A percentile compares a stretch with the other conserved stretches of the same genome.
Conservation (phyloP, 2,113 vertebrate genomes). For the Apistogramma diplotaenia region DNA sequence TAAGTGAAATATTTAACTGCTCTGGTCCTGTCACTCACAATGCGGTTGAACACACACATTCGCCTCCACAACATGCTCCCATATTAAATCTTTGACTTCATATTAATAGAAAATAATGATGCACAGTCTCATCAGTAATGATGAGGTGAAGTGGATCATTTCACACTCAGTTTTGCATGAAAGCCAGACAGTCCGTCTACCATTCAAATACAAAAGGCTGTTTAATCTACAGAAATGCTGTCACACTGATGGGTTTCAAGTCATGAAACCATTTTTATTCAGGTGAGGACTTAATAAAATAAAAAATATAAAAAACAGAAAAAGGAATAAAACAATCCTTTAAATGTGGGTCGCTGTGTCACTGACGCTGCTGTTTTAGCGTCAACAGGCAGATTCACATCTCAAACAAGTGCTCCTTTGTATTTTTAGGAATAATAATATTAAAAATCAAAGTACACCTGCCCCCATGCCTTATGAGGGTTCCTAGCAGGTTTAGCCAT, state of each 20-base stretch:
- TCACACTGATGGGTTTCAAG: neutral
- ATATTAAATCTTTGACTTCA: neutral
- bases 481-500: neutral
- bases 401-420: neutral
- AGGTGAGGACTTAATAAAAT: neutral
- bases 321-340: neutral
- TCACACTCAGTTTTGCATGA: neutral
- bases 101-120: neutral
- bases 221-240: neutral
- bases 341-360: neutral
- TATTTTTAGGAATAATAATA: constrained; percentile 17
- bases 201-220: neutral
- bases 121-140: neutral
- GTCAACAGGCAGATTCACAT: neutral
- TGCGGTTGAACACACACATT: neutral
- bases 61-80: neutral
- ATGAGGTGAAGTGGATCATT: neutral
- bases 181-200: neutral
- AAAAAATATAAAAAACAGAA: neutral
- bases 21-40: neutral
- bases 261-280: neutral
- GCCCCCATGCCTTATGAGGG: neutral
- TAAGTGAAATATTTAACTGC: constrained; percentile 22
- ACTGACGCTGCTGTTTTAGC: neutral
- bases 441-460: neutral